Conservation (phyloP, 2,113 vertebrate species). For the Columba livia region DNA sequence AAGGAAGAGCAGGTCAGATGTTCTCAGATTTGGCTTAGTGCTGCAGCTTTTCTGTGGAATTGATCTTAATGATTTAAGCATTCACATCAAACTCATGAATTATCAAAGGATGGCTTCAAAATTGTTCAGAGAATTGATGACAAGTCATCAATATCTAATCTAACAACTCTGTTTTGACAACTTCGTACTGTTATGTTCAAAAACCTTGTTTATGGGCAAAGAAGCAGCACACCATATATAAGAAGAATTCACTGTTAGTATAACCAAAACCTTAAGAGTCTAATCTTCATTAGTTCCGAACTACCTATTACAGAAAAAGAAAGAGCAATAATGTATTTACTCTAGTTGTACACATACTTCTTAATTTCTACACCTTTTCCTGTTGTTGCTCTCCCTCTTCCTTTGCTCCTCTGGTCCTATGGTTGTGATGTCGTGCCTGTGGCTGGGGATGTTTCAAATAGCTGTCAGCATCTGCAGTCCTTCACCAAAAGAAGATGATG, state of each 20-base stretch:
- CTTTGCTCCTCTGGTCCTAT: neutral
- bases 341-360: neutral
- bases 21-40: neutral
- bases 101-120: neutral
- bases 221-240: neutral
- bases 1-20: neutral
- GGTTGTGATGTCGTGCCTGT: neutral
- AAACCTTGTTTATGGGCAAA: neutral
- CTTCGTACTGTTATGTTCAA: neutral
- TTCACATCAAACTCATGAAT: neutral
- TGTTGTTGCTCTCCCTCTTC: neutral
- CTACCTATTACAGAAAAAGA: neutral
- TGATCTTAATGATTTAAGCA: neutral
- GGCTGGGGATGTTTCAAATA: neutral
- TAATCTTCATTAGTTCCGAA: neutral
- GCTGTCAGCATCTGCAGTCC: neutral
- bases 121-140: neutral
- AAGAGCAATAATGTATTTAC: neutral
- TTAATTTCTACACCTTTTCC: neutral
- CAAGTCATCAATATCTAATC: neutral
- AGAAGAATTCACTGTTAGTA: neutral
- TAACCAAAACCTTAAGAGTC: neutral
- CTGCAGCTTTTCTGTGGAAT: neutral
- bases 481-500: neutral
- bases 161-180: neutral